Conservation (phyloP, 2,797 vertebrate genomes). For the Dendrocincla fuliginosa region DNA sequence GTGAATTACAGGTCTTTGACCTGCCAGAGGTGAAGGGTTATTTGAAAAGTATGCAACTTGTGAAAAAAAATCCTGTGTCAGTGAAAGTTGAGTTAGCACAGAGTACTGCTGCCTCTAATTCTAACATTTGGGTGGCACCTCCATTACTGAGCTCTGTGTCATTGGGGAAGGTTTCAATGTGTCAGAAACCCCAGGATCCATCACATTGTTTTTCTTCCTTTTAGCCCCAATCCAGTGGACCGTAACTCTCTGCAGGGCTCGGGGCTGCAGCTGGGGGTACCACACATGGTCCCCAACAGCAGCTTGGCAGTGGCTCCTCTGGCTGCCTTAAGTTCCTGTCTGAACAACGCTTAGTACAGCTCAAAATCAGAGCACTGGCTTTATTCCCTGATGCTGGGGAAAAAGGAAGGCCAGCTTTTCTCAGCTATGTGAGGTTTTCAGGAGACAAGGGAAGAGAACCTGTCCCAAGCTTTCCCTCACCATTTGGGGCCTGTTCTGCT, state of each 20-base stretch:
- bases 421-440: not conserved
- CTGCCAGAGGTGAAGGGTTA: not conserved
- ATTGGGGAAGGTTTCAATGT: not conserved
- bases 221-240: fast-evolving
- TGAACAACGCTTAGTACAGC: not conserved
- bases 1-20: not conserved
- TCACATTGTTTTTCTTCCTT: not conserved
- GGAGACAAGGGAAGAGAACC: not conserved
- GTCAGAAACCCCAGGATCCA: not conserved
- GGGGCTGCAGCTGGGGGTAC: not conserved
- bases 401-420: not conserved
- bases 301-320: fast-evolving
- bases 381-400: not conserved
- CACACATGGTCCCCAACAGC: not conserved
- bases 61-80: not conserved
- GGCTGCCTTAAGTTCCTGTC: not conserved
- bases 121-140: not conserved
- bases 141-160: not conserved
- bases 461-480: not conserved
- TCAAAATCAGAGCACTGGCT: not conserved
- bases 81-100: not conserved
- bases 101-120: not conserved
- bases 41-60: not conserved
- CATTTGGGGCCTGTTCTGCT: not conserved
- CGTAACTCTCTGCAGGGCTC: fast-evolving